Evolutionary conservation across 2,797 vertebrate genomes (phyloP), one percentile per base, ranked within the genome.

Genomic region (Craterocephalus amniculus): DNA sequence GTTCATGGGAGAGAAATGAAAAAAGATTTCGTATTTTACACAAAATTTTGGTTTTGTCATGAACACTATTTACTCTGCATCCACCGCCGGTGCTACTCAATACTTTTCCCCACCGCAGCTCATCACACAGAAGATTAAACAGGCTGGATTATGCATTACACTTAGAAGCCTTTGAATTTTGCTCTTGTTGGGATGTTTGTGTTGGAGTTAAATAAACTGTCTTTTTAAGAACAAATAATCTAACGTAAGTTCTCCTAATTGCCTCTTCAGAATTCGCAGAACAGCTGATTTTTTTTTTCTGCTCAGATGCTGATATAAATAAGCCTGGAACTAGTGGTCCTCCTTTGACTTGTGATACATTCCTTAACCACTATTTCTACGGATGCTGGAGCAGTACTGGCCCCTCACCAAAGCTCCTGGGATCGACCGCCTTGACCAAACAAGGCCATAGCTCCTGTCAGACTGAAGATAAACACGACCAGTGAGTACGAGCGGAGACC

Each of bases 351-450:
- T 72, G 81, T 74, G 83, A 74, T 84, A 58, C 89, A 86, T 89
- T 91, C 89, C 87, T 86, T 82, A 84, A 85, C 87, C 87, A 91
- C 89, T 91, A 90, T 92, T 90, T 90, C 90, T 88, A 87, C 85
- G 73, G 86, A 89, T 84, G 75, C 80, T 49, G 84, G 69, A 84
- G 80, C 81, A 68, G 80, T 63, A 73, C 74, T 83, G 74, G 90
- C 88, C 71, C 70, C 84, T 87, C 78, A 89, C 78, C 83, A 88
- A 88, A 89, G 86, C 91, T 88, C 80, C 78, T 72, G 83, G 89
- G 89, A 93, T 89, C 84, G 65, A 86, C 83, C 12, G 88, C 70
- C 84, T 84, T 95, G 91, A 94, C 94, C 94, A 94, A 95, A 95
- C 88, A 94, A 93, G 92, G 94, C 76, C 88, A 92, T 85, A 75